Evolutionary conservation across 2,888 invertebrate genomes (phyloP), one percentile per base, ranked within the genome.

Genomic region (Hesperia comma): DNA sequence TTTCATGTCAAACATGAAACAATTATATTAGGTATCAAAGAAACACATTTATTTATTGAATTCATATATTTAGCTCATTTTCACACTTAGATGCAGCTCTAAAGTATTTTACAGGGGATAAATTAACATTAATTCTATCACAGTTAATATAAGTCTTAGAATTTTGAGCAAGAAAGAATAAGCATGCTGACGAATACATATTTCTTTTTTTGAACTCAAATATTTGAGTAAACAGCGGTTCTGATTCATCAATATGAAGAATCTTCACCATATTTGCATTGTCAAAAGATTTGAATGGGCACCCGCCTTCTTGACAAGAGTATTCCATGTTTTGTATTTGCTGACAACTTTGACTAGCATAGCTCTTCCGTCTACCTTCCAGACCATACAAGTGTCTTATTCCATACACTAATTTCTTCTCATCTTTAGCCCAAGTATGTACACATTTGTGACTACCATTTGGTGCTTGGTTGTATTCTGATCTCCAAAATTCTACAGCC

Each of bases 311-410:
- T 6, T 93, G 82, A 63, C 90, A 88, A 14, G 89, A 82, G 80
- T 83, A 86, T 74, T 95, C 94, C 55, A 77, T 75, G 58, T 79
- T 79, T 83, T 95, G 95, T 56, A 96, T 93, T 63, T 87, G 77
- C 17, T 84, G 75, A 77, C 96, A 96, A 70, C 89, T 93, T 51
- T 94, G 94, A 15, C 94, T 94, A 53, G 85, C 82, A 75, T 96
- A 96, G 74, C 90, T 93, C 74, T 91, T 94, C 72, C 94, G 89
- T n/a, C 93, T 86, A 5, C 96, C 96, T 84, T 95, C 95, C 58
- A 95, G 84, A 0, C 96, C 96, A 87, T 96, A 96, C 84, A 96
- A 87, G 77, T 96, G 96, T 69, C 95, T 88, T 61, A 96, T 95
- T 67, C 95, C 95, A 84, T 95, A 95, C 5, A 93, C 79, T 80